Conservation (phyloP, 1,140 invertebrate species). For the Hesperophylax magnus region DNA sequence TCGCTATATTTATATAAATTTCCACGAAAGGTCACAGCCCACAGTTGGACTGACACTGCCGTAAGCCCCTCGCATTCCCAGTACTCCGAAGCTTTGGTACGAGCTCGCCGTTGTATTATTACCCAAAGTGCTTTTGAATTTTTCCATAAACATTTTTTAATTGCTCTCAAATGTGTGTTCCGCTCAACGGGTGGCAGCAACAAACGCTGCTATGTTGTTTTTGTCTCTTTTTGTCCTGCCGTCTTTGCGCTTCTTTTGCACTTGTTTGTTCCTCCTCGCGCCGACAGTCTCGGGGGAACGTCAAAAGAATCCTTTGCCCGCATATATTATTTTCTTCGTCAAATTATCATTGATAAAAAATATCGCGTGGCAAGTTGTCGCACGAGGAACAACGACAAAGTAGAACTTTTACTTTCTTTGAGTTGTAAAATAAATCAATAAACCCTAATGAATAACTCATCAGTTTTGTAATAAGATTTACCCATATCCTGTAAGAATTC, state of each 20-base stretch:
- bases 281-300: constrained; percentile 3
- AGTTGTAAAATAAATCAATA: too few relatives aligned
- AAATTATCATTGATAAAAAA: neutral
- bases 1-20: too few relatives aligned
- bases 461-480: too few relatives aligned
- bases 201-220: neutral
- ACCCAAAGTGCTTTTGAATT: constrained; percentile 51
- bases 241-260: constrained; percentile 15
- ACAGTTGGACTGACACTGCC: constrained; percentile 1
- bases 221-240: constrained; percentile 13
- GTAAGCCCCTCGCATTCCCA: constrained; percentile 14
- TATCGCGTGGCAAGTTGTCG: too few relatives aligned
- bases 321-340: neutral
- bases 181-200: constrained; percentile 14
- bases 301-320: too few relatives aligned
- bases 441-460: too few relatives aligned
- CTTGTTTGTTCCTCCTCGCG: constrained; percentile 24
- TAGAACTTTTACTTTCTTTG: too few relatives aligned
- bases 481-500: too few relatives aligned
- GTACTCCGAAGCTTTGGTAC: constrained; percentile 21
- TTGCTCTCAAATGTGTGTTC: constrained; percentile 53
- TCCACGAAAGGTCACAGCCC: neutral
- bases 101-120: constrained; percentile 41
- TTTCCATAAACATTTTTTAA: constrained; percentile 52
- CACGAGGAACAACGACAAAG: too few relatives aligned